phyloP scores from a whole-genome alignment of 2,797 vertebrate species.

The Zenarchopterus dispar region DNA sequence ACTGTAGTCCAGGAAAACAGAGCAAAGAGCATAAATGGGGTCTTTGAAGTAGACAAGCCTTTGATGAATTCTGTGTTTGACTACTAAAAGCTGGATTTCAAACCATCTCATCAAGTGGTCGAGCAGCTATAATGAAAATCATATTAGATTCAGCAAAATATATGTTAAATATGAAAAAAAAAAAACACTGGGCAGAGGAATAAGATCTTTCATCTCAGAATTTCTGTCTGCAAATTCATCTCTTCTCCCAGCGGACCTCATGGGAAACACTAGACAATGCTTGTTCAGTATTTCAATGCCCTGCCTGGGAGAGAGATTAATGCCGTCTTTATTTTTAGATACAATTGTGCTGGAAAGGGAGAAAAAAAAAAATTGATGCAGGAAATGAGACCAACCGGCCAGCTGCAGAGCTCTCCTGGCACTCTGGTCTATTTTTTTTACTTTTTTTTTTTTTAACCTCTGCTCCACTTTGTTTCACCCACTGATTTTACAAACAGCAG shows the following conservation, averaged over 20 bases:
- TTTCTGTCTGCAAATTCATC: conserved; percentile 30
- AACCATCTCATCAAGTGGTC: too few relatives aligned
- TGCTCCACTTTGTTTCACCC: conserved; percentile 52
- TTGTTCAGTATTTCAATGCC: conserved; percentile 41
- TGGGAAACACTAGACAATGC: conserved; percentile 56
- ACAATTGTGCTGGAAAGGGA: conserved; percentile 39
- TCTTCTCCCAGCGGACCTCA: conserved; percentile 33
- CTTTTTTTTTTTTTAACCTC: conserved; percentile 2
- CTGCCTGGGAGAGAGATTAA: conserved; percentile 47
- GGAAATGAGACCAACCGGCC: conserved; percentile 56
- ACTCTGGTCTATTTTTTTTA: conserved; percentile 11
- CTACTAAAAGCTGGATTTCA: too few relatives aligned
- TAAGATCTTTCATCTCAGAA: conserved; percentile 5
- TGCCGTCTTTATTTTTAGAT: conserved; percentile 61
- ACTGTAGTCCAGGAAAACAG: too few relatives aligned
- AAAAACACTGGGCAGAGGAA: background rate
- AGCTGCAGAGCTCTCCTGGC: conserved; percentile 30
- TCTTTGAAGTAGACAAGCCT: too few relatives aligned
- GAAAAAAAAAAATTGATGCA: conserved; percentile 39
- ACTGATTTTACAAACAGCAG: conserved; percentile 38
- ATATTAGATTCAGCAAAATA: too few relatives aligned
- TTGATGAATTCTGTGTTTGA: too few relatives aligned
- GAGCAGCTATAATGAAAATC: too few relatives aligned
- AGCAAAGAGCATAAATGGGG: too few relatives aligned
- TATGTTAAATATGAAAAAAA: too few relatives aligned